phyloP scores from a whole-genome alignment of 2,888 invertebrate species.

The Frankliniella fusca region DNA sequence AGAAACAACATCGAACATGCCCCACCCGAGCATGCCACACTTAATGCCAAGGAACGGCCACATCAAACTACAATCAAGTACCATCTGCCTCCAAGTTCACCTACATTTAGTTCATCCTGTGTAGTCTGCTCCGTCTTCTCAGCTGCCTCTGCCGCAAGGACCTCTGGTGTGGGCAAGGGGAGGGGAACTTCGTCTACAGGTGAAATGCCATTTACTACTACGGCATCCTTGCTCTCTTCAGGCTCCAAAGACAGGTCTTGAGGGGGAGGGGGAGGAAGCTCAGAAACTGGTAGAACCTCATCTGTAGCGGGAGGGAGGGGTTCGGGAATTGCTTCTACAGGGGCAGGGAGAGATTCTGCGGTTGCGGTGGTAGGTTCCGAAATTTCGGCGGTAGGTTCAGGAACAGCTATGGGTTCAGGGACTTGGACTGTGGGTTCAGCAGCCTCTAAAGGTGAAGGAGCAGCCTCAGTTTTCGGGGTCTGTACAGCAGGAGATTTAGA shows the following conservation, averaged over 20 bases:
- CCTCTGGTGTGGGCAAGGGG: not conserved
- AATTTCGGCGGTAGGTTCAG: not conserved
- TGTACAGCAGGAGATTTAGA: not conserved
- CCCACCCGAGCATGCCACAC: conserved; percentile 21
- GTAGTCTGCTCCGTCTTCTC: conserved; percentile 17
- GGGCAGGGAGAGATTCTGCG: not conserved
- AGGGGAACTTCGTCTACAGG: conserved; percentile 6
- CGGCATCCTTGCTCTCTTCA: not conserved
- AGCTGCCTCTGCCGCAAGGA: conserved; percentile 6
- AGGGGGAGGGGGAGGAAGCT: not conserved
- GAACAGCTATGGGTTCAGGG: not conserved
- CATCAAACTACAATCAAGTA: not conserved
- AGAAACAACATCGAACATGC: conserved; percentile 17
- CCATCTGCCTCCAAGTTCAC: conserved; percentile 16
- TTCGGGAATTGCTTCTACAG: not conserved
- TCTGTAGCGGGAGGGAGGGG: not conserved
- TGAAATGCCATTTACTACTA: not conserved
- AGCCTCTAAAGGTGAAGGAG: not conserved
- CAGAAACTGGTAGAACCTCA: not conserved
- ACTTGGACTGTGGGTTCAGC: not conserved
- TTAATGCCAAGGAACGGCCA: not conserved
- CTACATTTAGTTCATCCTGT: conserved; percentile 24
- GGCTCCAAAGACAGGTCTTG: not conserved
- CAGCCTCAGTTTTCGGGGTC: not conserved
- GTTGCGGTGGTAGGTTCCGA: not conserved